A percentile compares a stretch with the other conserved stretches of the same genome.
Conservation (phyloP, 2,113 vertebrate genomes). For the Corythoichthys intestinalis region DNA sequence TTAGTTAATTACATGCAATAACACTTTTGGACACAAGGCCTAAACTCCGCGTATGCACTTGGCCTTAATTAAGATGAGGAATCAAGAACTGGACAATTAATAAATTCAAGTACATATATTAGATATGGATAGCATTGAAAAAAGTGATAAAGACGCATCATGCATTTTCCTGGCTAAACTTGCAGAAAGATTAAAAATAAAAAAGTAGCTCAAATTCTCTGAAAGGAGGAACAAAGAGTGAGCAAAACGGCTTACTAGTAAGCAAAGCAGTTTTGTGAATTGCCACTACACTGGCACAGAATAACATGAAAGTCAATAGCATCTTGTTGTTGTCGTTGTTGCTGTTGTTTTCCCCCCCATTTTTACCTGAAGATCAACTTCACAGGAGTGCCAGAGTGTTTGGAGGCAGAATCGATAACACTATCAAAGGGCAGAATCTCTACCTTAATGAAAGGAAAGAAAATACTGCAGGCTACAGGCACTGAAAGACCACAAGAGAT, state of each 20-base stretch:
- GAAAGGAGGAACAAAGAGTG: slow-evolving; percentile 58
- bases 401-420: slow-evolving; percentile 62
- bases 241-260: slow-evolving; percentile 51
- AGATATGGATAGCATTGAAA: slow-evolving; percentile 36
- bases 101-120: slow-evolving; percentile 18
- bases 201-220: slow-evolving; percentile 57
- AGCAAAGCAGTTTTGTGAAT: slow-evolving; percentile 56
- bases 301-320: slow-evolving; percentile 62
- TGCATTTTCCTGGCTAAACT: slow-evolving; percentile 45
- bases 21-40: too few relatives aligned
- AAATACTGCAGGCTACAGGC: slow-evolving; percentile 62
- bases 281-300: slow-evolving; percentile 43
- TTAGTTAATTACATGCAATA: too few relatives aligned
- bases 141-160: slow-evolving; percentile 34
- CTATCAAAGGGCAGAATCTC: slow-evolving; percentile 69
- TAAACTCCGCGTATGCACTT: too few relatives aligned
- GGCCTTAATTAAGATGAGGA: slow-evolving; percentile 15
- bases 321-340: slow-evolving; percentile 29
- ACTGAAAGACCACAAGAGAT: slow-evolving; percentile 57
- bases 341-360: neutral
- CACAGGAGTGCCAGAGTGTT: slow-evolving; percentile 62
- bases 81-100: slow-evolving; percentile 15
- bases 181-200: slow-evolving; percentile 37
- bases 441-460: slow-evolving; percentile 61
- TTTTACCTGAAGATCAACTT: slow-evolving; percentile 61